A percentile compares a stretch with the other conserved stretches of the same genome.
phyloP scores from a whole-genome alignment of 2,888 invertebrate genomes.

The Trichogramma evanescens region DNA sequence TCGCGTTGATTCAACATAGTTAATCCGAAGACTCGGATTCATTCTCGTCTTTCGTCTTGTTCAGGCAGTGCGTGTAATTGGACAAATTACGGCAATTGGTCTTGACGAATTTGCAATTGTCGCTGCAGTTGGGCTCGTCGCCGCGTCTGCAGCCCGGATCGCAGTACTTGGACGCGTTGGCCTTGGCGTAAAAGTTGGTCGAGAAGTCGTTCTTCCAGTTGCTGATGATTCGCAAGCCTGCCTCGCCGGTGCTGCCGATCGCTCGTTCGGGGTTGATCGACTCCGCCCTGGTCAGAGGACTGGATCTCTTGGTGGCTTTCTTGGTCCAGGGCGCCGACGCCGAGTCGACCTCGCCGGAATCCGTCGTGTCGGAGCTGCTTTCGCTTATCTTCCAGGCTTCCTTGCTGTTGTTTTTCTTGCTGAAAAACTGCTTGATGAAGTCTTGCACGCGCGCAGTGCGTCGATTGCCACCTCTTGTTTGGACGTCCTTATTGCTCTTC shows the following conservation, averaged over 20 bases:
- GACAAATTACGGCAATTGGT: conserved; percentile 7
- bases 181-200: conserved; percentile 1
- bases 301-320: too few species aligned
- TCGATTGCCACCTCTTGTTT: neutral
- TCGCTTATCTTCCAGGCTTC: conserved; percentile 4
- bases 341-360: neutral
- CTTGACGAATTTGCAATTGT: conserved; percentile 7
- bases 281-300: too few species aligned
- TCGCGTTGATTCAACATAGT: too few species aligned
- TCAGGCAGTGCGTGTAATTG: conserved; percentile 3
- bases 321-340: neutral
- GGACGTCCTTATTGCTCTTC: neutral
- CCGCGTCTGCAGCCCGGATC: neutral
- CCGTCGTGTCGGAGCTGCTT: conserved; percentile 3
- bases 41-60: neutral
- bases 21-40: neutral
- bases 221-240: neutral
- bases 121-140: neutral
- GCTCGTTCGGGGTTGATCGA: neutral
- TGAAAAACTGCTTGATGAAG: conserved; percentile 1
- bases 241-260: conserved; percentile 1
- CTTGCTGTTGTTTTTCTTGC: neutral
- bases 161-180: conserved; percentile 2
- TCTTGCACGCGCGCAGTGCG: conserved; percentile 6
- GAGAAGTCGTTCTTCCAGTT: conserved; percentile 11